Percentiles rank a stretch among this genome's conserved stretches.
phyloP scores from a whole-genome alignment of 1,140 invertebrate species.

The Bombus balteatus region DNA sequence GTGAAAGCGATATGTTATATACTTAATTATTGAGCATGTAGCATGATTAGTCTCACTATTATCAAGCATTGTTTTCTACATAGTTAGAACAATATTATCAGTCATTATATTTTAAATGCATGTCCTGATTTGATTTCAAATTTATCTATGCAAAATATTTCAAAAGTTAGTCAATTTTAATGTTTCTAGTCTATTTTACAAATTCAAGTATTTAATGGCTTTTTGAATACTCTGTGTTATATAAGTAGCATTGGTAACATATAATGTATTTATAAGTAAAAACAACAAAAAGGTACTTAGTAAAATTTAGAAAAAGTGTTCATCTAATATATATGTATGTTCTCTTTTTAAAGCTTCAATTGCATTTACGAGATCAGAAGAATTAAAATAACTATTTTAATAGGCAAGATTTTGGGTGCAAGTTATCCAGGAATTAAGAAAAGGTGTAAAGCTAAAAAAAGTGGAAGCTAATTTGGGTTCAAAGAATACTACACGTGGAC shows the following conservation, averaged over 20 bases:
- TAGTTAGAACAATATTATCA: background rate
- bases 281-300: background rate
- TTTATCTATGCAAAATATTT: background rate
- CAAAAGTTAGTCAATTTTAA: background rate
- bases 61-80: background rate
- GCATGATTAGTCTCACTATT: slow-evolving; percentile 20
- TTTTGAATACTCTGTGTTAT: background rate
- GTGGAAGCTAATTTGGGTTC: slow-evolving; percentile 86
- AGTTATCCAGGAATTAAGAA: slow-evolving; percentile 93
- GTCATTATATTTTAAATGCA: background rate
- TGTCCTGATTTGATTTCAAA: background rate
- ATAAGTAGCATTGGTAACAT: background rate
- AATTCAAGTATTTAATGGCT: background rate
- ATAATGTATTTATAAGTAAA: background rate
- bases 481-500: slow-evolving; percentile 55
- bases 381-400: slow-evolving; percentile 22
- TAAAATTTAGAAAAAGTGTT: background rate
- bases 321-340: background rate
- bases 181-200: background rate
- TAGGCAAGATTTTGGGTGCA: slow-evolving; percentile 98
- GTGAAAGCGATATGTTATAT: slow-evolving; percentile 1
- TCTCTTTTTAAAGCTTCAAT: background rate
- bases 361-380: background rate
- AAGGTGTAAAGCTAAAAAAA: slow-evolving; percentile 96
- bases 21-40: slow-evolving; percentile 28